phyloP scores from a whole-genome alignment of 2,888 invertebrate species.

The Toxonevra muliebris region DNA sequence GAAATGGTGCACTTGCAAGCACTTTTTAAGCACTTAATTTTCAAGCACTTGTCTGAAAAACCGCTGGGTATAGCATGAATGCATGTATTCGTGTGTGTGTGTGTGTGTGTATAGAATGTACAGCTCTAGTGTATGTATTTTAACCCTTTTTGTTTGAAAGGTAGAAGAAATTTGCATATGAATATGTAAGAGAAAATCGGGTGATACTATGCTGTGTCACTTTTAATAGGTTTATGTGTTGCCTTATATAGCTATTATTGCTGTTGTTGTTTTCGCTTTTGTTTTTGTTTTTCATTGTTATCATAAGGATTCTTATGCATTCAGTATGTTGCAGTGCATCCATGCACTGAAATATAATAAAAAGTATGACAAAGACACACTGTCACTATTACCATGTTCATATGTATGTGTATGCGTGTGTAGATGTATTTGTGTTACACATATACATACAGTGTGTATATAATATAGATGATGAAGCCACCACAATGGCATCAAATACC shows the following conservation, averaged over 20 bases:
- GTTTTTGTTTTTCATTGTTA: constrained; percentile 19
- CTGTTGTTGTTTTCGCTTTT: neutral
- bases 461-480: neutral
- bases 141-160: neutral
- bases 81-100: constrained; percentile 29
- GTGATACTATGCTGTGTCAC: neutral
- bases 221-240: constrained; percentile 30
- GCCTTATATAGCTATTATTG: constrained; percentile 10
- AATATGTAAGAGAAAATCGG: neutral
- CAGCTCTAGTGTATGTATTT: constrained; percentile 1
- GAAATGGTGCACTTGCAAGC: too few species aligned
- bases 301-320: constrained; percentile 28
- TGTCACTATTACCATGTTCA: neutral
- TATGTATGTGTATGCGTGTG: neutral
- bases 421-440: neutral
- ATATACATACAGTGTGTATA: neutral
- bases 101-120: constrained; percentile 11
- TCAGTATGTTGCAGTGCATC: neutral
- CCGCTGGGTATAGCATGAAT: too few species aligned
- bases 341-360: constrained; percentile 8
- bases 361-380: constrained; percentile 2
- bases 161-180: neutral
- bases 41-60: too few species aligned
- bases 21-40: too few species aligned
- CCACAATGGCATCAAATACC: constrained; percentile 31